Base-by-base conservation (phyloP, 1,140 invertebrate genomes). In the Panagrolaimus sp. region DNA sequence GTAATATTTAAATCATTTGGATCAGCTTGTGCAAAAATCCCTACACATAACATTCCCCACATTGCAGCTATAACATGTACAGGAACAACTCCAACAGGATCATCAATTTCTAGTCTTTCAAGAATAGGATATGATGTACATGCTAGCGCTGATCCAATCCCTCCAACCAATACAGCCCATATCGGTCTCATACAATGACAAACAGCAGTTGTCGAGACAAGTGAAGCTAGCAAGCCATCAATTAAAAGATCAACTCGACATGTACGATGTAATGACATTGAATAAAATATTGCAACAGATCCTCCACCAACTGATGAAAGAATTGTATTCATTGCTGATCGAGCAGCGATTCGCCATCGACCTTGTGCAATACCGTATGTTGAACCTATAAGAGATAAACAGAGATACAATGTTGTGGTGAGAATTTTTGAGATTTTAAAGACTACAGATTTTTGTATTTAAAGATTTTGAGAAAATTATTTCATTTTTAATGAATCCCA, bases 301-400 rank as follows among this genome's bases (percentile, higher is more conserved):
- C 92, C 92, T 2, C 92, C 92, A 0, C 91, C 91, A 78, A 93
- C 91, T 1, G 91, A 92, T 0, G 89, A 88, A 84, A 93, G 88
- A 86, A 93, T 89, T 0, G 92, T 94, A 83, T 91, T 90, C 0
- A 93, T 90, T 0, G 91, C 91, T 0, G 92, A 91, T 72, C 84
- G 81, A 23, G 46, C 73, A 0, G 92, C 91, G 82, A 92, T 92
- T 79, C 91, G 87, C 91, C 91, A 92, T 84, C 89, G 90, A 14
- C 87, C 86, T 2, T 88, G 88, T 53, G 87, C 88, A 23, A 90
- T 86, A 82, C 89, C 85, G 73, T 86, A 87, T 27, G 85, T 85
- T 44, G 85, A 86, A 69, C 92, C 92, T 63, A 91, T 5, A 57
- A 57, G n/a, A n/a, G n/a, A n/a, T n/a, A n/a, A n/a, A n/a, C n/a